Conservation (phyloP, 2,888 invertebrate species). For the Nezara viridula region DNA sequence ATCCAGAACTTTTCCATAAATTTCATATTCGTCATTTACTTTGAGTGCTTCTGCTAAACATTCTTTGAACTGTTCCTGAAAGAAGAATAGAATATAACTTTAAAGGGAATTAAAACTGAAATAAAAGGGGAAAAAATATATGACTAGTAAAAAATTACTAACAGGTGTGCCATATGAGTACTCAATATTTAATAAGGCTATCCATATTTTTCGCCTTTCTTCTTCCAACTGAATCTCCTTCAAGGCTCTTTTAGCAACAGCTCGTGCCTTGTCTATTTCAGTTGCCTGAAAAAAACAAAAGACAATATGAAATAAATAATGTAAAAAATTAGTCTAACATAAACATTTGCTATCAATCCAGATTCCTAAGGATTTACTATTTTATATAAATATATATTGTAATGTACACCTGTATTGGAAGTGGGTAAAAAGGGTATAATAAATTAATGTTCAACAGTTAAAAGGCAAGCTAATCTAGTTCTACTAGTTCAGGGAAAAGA, state of each 20-base stretch:
- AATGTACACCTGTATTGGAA: too few relatives aligned
- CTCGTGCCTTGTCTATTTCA: slow-evolving; percentile 92
- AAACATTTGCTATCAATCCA: too few relatives aligned
- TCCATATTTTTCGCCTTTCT: slow-evolving; percentile 92
- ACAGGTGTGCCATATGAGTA: slow-evolving; percentile 85
- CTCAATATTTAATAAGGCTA: slow-evolving; percentile 90
- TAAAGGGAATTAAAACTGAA: neutral
- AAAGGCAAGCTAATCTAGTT: too few relatives aligned
- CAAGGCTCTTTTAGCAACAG: slow-evolving; percentile 84
- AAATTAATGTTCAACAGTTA: too few relatives aligned
- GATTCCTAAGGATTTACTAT: too few relatives aligned
- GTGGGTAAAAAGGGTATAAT: too few relatives aligned
- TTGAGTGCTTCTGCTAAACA: slow-evolving; percentile 85
- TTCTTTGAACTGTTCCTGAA: slow-evolving; percentile 78
- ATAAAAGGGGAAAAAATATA: neutral
- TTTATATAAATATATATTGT: too few relatives aligned
- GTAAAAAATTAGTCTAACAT: too few relatives aligned
- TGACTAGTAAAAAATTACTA: slow-evolving; percentile 60
- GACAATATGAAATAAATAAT: slow-evolving; percentile 24
- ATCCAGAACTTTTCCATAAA: slow-evolving; percentile 79
- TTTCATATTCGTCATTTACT: slow-evolving; percentile 82
- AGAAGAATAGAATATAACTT: slow-evolving; percentile 53
- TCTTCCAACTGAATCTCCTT: slow-evolving; percentile 82
- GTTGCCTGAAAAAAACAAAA: slow-evolving; percentile 73
- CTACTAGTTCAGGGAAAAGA: too few relatives aligned